Conservation (phyloP, 2,797 vertebrate genomes). For the Macropus fuliginosus region DNA sequence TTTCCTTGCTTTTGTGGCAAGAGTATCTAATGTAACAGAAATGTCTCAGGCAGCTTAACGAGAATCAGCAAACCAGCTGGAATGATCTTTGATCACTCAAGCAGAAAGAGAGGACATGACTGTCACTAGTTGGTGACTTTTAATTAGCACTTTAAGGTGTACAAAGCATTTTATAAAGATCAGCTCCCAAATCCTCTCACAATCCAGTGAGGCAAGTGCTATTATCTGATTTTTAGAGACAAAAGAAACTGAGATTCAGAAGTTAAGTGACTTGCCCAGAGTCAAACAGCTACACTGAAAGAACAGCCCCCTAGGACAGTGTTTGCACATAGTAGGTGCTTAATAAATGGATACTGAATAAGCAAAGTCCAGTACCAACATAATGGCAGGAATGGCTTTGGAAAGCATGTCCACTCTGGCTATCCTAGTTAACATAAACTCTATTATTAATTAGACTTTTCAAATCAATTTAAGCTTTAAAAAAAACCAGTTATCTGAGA, state of each 20-base stretch:
- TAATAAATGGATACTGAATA: not conserved
- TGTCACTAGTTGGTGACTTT: not conserved
- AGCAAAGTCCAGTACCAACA: not conserved
- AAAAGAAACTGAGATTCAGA: not conserved
- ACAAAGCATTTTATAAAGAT: not conserved
- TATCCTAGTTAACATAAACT: not conserved
- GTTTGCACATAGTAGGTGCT: not conserved
- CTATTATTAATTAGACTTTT: not conserved
- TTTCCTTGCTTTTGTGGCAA: not conserved
- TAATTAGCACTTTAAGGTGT: not conserved
- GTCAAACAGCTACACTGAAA: not conserved
- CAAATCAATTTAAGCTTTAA: not conserved
- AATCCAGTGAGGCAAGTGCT: not conserved
- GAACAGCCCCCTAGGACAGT: not conserved
- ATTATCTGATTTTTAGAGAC: not conserved
- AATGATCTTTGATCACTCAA: not conserved
- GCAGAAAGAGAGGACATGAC: not conserved
- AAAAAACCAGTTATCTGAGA: not conserved
- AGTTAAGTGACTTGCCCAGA: not conserved
- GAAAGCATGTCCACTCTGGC: not conserved
- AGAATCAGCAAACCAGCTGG: not conserved
- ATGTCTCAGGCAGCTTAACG: not conserved
- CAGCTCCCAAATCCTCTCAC: not conserved
- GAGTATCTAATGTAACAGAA: not conserved
- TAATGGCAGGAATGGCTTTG: not conserved